A percentile compares a stretch with the other conserved stretches of the same genome.
phyloP scores from a whole-genome alignment of 2,113 vertebrate genomes.

The Channa argus region DNA sequence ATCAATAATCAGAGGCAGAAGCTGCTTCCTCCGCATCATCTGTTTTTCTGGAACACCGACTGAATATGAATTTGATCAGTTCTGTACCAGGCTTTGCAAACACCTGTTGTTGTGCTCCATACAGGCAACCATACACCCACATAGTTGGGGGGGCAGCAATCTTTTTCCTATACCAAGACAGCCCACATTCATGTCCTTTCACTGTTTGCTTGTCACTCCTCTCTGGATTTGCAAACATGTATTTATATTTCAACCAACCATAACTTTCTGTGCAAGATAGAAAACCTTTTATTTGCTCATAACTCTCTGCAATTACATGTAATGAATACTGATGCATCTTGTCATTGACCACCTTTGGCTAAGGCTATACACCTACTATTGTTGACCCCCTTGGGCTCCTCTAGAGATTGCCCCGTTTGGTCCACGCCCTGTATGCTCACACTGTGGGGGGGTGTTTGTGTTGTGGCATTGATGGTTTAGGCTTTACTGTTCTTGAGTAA shows the following conservation, averaged over 20 bases:
- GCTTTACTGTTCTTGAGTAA: background rate
- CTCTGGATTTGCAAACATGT: conserved; percentile 7
- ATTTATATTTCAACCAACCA: background rate
- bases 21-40: conserved; percentile 57
- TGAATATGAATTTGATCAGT: conserved; percentile 64
- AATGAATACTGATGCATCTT: conserved; percentile 22
- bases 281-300: conserved; percentile 26
- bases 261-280: background rate
- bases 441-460: conserved; percentile 55
- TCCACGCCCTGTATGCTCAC: conserved; percentile 71
- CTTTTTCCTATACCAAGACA: conserved; percentile 17
- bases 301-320: conserved; percentile 13
- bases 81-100: conserved; percentile 38
- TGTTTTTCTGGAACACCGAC: conserved; percentile 58
- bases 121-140: conserved; percentile 36
- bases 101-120: conserved; percentile 61
- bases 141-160: conserved; percentile 26
- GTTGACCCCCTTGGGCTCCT: conserved; percentile 52
- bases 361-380: conserved; percentile 33
- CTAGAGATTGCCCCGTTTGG: conserved; percentile 63
- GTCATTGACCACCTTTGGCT: conserved; percentile 43
- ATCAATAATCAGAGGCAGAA: conserved; percentile 50
- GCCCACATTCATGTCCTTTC: conserved; percentile 3
- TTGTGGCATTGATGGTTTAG: conserved; percentile 12
- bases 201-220: conserved; percentile 10